These are phyloP conservation scores for Mercenaria mercenaria DNA, from an alignment of 1,140 invertebrate genomes.

Conservation along the genomic window DNA sequence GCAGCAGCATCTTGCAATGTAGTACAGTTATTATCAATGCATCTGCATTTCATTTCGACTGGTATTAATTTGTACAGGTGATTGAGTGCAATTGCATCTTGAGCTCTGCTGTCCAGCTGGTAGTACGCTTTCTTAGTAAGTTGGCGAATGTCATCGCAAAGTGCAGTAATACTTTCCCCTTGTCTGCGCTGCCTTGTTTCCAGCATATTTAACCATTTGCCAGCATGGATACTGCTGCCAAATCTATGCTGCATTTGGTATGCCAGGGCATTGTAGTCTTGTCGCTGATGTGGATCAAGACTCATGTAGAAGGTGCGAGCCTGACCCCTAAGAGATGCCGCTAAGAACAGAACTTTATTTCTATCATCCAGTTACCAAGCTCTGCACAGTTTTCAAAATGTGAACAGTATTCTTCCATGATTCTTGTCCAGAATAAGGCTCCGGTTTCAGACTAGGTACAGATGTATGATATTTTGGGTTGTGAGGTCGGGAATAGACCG, in stretches of 20 bases:
- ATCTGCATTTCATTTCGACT: constrained; percentile 26
- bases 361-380: too few species aligned
- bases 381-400: constrained; percentile 54
- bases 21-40: neutral
- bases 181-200: neutral
- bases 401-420: too few species aligned
- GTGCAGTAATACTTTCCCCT: neutral
- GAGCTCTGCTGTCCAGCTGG: neutral
- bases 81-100: neutral
- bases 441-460: too few species aligned
- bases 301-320: neutral
- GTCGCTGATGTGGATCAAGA: too few species aligned
- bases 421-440: constrained; percentile 46
- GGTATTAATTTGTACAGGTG: neutral
- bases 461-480: too few species aligned
- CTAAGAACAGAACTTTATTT: neutral
- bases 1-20: neutral
- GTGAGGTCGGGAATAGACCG: too few species aligned
- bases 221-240: neutral
- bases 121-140: constrained; percentile 22
- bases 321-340: neutral
- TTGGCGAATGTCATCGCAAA: constrained; percentile 9
- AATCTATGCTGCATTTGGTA: constrained; percentile 4
- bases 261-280: neutral
- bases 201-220: constrained; percentile 9